These are phyloP conservation scores for Plotosus lineatus DNA, from an alignment of 2,113 vertebrate species.

Conservation along the genomic window DNA sequence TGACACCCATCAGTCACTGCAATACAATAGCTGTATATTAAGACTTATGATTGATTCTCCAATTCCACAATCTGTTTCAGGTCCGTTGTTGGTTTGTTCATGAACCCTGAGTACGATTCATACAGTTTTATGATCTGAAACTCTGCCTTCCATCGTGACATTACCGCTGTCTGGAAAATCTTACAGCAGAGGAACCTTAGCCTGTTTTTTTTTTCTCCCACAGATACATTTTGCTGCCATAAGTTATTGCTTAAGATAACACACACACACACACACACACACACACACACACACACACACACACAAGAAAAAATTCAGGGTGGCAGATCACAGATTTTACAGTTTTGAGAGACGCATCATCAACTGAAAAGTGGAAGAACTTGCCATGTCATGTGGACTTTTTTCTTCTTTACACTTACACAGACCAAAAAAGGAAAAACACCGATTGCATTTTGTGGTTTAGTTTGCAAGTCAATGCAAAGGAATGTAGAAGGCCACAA, in stretches of 20 bases:
- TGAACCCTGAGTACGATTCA: conserved; percentile 43
- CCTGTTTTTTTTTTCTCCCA: not conserved
- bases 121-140: conserved; percentile 41
- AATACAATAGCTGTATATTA: conserved; percentile 35
- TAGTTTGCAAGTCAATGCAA: conserved; percentile 24
- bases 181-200: not conserved
- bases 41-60: conserved; percentile 43
- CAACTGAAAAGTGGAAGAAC: not conserved
- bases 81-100: conserved; percentile 7
- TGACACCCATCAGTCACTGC: not conserved
- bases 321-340: conserved; percentile 19
- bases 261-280: conserved; percentile 24
- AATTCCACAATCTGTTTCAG: conserved; percentile 28
- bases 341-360: not conserved
- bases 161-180: conserved; percentile 24
- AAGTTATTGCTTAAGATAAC: not conserved
- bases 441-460: not conserved
- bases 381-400: not conserved
- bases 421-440: not conserved
- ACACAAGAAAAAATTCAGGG: not conserved
- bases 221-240: not conserved
- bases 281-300: conserved; percentile 21
- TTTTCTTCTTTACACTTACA: not conserved
- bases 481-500: conserved; percentile 42
- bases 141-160: conserved; percentile 27